Conservation (phyloP, 2,888 invertebrate genomes). For the Glyphotaelius pellucidus region DNA sequence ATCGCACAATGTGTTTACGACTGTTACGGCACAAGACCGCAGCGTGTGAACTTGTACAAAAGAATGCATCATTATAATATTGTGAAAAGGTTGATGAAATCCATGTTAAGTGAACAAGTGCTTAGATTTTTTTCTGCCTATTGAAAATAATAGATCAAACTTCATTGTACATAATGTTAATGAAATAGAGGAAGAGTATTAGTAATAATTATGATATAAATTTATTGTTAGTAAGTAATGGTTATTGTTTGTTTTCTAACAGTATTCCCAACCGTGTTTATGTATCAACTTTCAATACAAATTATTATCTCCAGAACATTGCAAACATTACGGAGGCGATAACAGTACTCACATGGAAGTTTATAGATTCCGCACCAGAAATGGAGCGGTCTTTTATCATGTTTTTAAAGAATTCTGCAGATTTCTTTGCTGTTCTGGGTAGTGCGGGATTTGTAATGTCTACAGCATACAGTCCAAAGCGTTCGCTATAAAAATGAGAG, state of each 20-base stretch:
- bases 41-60: too few species aligned
- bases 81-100: too few species aligned
- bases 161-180: neutral
- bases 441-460: conserved; percentile 81
- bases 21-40: too few species aligned
- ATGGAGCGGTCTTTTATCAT: conserved; percentile 75
- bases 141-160: neutral
- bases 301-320: conserved; percentile 2
- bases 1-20: too few species aligned
- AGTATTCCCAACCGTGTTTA: neutral
- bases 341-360: conserved; percentile 51
- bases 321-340: neutral
- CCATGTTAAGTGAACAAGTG: too few species aligned
- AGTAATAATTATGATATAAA: neutral
- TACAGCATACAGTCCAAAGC: conserved; percentile 85
- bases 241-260: neutral
- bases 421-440: conserved; percentile 82
- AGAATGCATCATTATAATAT: too few species aligned
- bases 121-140: too few species aligned
- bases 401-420: conserved; percentile 78
- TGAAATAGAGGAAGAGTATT: neutral
- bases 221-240: neutral
- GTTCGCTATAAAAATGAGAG: conserved; percentile 73
- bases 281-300: neutral
- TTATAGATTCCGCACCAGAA: conserved; percentile 67